Conservation (phyloP, 2,888 invertebrate species). For the Lordiphosa fenestrarum region DNA sequence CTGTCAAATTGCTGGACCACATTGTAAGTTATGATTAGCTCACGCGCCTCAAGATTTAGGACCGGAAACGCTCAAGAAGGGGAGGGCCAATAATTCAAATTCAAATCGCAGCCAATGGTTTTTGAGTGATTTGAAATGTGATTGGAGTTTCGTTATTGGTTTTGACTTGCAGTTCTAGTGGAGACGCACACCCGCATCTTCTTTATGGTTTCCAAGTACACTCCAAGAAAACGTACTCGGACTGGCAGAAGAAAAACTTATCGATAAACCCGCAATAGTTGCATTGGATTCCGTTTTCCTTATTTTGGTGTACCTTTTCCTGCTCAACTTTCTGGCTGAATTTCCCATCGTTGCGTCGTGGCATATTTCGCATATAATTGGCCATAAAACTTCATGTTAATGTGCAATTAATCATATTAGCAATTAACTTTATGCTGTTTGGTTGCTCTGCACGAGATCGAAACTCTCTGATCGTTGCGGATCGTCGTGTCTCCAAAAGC, state of each 20-base stretch:
- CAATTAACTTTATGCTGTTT: constrained; percentile 77
- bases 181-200: constrained; percentile 32
- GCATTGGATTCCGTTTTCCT: too few relatives aligned
- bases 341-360: constrained; percentile 58
- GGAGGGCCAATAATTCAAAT: constrained; percentile 67
- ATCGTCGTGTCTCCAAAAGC: constrained; percentile 61
- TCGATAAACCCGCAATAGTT: too few relatives aligned
- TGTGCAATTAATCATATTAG: constrained; percentile 79
- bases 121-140: constrained; percentile 73
- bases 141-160: constrained; percentile 53
- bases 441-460: constrained; percentile 72
- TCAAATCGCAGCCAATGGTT: constrained; percentile 60
- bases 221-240: constrained; percentile 9
- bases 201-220: constrained; percentile 13
- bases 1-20: constrained; percentile 75
- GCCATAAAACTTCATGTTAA: constrained; percentile 79
- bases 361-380: constrained; percentile 77
- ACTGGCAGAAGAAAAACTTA: too few relatives aligned
- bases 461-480: constrained; percentile 36
- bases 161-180: constrained; percentile 13
- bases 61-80: constrained; percentile 60
- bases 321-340: constrained; percentile 3
- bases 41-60: constrained; percentile 73
- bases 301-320: not conserved
- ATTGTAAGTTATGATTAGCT: constrained; percentile 76